phyloP scores from a whole-genome alignment of 2,797 vertebrate genomes.

The Acipenser transmontanus region DNA sequence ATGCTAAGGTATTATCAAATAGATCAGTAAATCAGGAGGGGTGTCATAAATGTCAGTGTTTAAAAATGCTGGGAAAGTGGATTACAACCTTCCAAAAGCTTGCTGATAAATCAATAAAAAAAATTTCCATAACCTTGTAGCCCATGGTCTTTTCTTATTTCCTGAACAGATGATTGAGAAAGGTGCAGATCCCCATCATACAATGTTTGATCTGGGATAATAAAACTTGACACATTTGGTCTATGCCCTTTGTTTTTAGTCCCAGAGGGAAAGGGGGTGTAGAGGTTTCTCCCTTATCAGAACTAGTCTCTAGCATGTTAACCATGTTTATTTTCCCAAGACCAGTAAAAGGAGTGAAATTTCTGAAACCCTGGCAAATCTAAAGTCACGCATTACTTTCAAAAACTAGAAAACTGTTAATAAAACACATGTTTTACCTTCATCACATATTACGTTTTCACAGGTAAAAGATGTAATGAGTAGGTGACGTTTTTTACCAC shows the following conservation, averaged over 20 bases:
- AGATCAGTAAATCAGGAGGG: neutral
- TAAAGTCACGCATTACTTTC: too few relatives aligned
- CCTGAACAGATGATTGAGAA: constrained; percentile 4
- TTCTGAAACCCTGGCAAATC: too few relatives aligned
- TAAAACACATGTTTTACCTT: too few relatives aligned
- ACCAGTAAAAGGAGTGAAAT: too few relatives aligned
- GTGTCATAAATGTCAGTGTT: neutral
- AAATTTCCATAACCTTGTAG: neutral
- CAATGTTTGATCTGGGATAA: constrained; percentile 16
- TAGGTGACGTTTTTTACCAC: too few relatives aligned
- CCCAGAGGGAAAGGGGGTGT: constrained; percentile 4
- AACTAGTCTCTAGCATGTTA: neutral
- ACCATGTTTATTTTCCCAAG: too few relatives aligned
- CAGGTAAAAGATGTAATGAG: too few relatives aligned
- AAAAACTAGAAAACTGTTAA: too few relatives aligned
- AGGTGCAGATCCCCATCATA: constrained; percentile 9
- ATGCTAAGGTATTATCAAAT: too few relatives aligned
- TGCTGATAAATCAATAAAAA: constrained; percentile 4
- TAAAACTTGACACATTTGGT: constrained; percentile 14
- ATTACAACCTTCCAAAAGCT: constrained; percentile 7
- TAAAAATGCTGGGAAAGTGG: neutral
- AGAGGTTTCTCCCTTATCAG: constrained; percentile 5
- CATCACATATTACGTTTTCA: too few relatives aligned
- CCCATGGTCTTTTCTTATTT: constrained; percentile 1
- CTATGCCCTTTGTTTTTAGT: constrained; percentile 6